Evolutionary conservation across 2,113 vertebrate genomes (phyloP), one percentile per base, ranked within the genome.

Genomic region (Romanogobio albipinnatus): DNA sequence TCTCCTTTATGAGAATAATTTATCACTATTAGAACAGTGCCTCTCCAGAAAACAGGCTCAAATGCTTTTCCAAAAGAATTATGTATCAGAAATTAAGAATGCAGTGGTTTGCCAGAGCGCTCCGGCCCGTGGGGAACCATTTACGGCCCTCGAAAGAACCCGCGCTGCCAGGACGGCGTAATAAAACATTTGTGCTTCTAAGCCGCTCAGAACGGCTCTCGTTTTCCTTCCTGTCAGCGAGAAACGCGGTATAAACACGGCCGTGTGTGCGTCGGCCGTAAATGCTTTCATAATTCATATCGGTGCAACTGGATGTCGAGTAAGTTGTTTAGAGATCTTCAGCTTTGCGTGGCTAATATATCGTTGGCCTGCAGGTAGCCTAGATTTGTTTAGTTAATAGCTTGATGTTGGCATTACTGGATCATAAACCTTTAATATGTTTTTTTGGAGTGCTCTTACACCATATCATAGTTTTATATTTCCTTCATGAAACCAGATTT

Each of bases 51-150:
- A 93, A 92, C 88, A 74, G 58, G 82, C 87, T 91, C 82, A 95
- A 96, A 96, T 95, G 95, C 96, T 97, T 96, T 95, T 93, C 76
- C 93, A 95, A 95, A 91, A 96, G 95, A 98, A 97, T 96, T 96
- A 97, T 96, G 95, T 96, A 95, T 96, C 93, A 94, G 95, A 97
- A 97, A 98, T 98, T 97, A 98, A 96, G 96, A 97, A 96, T 96
- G 96, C 96, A 93, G 94, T 90, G 93, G 91, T 82, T 93, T 95
- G 94, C 93, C 94, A 39, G 90, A 94, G 93, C 90, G 86, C 89
- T 92, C 89, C 86, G 93, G 95, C 95, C 97, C 95, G 77, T 81
- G 62, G 97, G 97, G 97, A 99, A 94, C 94, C 94, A 91, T 97
- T 96, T 95, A 92, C 90, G 94, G 93, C 93, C 93, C 94, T 92